phyloP scores from a whole-genome alignment of 2,797 vertebrate genomes.

The Dipus sagitta region DNA sequence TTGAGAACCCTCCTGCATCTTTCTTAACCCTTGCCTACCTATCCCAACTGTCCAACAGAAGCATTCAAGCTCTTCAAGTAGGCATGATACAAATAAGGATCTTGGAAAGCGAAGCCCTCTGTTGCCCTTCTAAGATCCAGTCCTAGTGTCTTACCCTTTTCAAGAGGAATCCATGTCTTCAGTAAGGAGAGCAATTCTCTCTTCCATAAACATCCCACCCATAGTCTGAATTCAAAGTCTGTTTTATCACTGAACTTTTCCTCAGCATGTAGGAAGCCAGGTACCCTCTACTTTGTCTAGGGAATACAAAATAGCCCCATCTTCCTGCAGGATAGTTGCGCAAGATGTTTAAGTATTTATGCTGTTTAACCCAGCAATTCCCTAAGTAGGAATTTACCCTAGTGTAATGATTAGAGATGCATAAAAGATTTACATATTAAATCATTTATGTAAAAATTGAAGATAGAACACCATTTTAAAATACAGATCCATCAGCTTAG shows the following conservation, averaged over 20 bases:
- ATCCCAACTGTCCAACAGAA: background rate
- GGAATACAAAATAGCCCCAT: background rate
- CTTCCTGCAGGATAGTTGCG: background rate
- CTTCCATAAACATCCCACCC: background rate
- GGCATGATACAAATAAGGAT: background rate
- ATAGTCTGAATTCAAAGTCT: background rate
- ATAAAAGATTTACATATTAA: background rate
- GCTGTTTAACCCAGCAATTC: slow-evolving; percentile 30
- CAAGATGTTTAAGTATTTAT: slow-evolving; percentile 9
- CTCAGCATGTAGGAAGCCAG: background rate
- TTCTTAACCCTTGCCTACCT: background rate
- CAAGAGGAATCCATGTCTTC: background rate
- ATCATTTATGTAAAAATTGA: background rate
- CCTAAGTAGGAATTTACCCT: background rate
- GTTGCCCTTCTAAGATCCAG: background rate
- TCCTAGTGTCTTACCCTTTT: background rate
- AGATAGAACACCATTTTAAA: slow-evolving; percentile 13
- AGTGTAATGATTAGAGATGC: background rate
- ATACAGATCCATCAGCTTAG: background rate
- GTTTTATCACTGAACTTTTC: background rate
- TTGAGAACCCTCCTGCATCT: background rate
- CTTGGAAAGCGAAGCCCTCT: background rate
- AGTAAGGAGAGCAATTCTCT: background rate
- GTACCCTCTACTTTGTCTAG: background rate
- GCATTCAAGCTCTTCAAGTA: background rate